phyloP scores from a whole-genome alignment of 2,113 vertebrate species.

The Spermophilus dauricus region DNA sequence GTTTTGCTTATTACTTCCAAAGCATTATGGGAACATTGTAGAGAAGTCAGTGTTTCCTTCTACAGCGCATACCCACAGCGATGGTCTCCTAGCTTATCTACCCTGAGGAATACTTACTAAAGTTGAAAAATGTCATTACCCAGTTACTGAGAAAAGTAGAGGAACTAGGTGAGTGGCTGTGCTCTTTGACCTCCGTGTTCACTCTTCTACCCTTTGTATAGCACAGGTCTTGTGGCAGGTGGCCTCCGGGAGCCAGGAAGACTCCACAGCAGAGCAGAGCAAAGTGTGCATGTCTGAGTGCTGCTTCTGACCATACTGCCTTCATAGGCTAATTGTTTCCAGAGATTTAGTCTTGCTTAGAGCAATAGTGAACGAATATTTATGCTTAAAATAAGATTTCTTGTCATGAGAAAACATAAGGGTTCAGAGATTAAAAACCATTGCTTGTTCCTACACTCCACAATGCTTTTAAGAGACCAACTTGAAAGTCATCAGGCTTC shows the following conservation, averaged over 20 bases:
- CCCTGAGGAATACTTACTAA: not conserved
- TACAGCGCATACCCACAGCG: not conserved
- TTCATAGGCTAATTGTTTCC: conserved; percentile 4
- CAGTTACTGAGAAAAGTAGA: conserved; percentile 28
- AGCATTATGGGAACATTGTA: not conserved
- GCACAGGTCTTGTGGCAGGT: not conserved
- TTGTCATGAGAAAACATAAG: not conserved
- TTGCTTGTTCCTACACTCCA: not conserved
- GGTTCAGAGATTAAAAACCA: not conserved
- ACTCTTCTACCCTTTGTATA: not conserved
- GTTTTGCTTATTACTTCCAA: not conserved
- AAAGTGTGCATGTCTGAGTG: not conserved
- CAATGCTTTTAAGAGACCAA: not conserved
- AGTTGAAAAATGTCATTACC: not conserved
- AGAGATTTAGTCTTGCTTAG: conserved; percentile 62
- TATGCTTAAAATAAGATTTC: not conserved
- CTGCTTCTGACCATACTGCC: conserved; percentile 4
- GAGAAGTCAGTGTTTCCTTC: not conserved
- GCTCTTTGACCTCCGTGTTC: not conserved
- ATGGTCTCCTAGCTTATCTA: not conserved
- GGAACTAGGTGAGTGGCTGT: not conserved
- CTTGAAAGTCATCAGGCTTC: not conserved
- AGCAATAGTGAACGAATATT: too few relatives aligned
- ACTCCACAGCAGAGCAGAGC: not conserved
- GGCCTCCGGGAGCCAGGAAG: not conserved